Conservation (phyloP, 2,113 vertebrate genomes). For the Rhabdomys dilectus region DNA sequence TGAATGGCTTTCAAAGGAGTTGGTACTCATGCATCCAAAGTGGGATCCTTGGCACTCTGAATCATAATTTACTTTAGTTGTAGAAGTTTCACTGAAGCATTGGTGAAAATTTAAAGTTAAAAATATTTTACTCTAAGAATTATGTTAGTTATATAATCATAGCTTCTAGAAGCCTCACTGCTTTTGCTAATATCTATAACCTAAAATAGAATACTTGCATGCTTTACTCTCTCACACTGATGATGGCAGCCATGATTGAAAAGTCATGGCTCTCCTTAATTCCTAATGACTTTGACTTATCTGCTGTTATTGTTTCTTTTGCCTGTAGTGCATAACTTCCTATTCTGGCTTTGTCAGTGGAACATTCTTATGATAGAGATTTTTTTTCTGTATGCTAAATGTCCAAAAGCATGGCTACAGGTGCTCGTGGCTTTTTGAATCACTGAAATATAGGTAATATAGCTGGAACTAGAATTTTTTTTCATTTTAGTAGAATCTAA, state of each 20-base stretch:
- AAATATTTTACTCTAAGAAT: neutral
- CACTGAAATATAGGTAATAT: neutral
- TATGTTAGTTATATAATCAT: neutral
- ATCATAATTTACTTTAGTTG: neutral
- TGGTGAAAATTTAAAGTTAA: neutral
- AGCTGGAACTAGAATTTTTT: neutral
- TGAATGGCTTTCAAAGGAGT: neutral
- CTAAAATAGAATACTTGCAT: neutral
- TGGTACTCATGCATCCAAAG: fast-evolving
- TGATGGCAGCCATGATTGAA: neutral
- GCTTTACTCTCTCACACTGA: neutral
- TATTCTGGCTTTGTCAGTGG: neutral
- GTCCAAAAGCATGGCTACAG: neutral
- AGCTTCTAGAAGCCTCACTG: neutral
- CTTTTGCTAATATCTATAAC: no score
- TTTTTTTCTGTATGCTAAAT: neutral
- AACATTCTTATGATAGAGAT: neutral
- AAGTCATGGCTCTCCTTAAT: neutral
- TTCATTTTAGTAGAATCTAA: neutral
- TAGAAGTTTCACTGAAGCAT: neutral
- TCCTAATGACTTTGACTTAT: neutral
- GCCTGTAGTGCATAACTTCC: neutral
- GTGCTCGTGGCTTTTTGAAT: neutral
- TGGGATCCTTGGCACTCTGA: neutral
- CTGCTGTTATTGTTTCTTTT: neutral